These are phyloP conservation scores for Drosophila sulfurigaster DNA, from an alignment of 1,140 invertebrate genomes.

Conservation along the genomic window DNA sequence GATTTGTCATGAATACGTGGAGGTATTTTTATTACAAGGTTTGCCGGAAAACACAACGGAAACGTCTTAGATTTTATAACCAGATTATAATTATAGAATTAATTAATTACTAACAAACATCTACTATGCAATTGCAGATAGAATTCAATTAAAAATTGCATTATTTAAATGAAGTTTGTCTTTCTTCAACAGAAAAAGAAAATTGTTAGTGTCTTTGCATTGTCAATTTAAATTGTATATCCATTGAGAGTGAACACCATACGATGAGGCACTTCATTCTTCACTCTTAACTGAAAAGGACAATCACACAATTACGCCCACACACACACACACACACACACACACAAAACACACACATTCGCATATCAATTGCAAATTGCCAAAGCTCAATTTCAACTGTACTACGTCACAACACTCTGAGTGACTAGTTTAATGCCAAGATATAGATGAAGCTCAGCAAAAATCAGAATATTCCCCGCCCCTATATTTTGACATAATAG, in stretches of 20 bases:
- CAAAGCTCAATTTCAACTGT: slow-evolving; percentile 48
- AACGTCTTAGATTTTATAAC: too few relatives aligned
- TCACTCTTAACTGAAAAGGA: background rate
- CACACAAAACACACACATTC: background rate
- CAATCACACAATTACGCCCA: background rate
- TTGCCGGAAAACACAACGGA: too few relatives aligned
- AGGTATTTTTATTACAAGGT: too few relatives aligned
- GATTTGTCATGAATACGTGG: too few relatives aligned
- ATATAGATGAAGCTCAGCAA: slow-evolving; percentile 9
- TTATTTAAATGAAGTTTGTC: background rate
- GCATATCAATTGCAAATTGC: slow-evolving; percentile 60
- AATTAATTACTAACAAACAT: too few relatives aligned
- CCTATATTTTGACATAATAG: slow-evolving; percentile 64
- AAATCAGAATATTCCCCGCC: slow-evolving; percentile 38
- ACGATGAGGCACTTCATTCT: background rate
- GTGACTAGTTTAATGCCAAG: slow-evolving; percentile 1
- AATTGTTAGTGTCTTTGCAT: background rate
- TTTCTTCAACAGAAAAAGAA: background rate
- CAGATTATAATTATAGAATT: too few relatives aligned
- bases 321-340: background rate
- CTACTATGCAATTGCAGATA: too few relatives aligned
- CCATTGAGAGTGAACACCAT: background rate
- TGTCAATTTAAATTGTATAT: background rate
- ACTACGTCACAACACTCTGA: background rate
- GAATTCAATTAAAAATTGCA: too few relatives aligned